Base-by-base conservation (phyloP, 2,113 vertebrate genomes). In the Capricornis sumatraensis region DNA sequence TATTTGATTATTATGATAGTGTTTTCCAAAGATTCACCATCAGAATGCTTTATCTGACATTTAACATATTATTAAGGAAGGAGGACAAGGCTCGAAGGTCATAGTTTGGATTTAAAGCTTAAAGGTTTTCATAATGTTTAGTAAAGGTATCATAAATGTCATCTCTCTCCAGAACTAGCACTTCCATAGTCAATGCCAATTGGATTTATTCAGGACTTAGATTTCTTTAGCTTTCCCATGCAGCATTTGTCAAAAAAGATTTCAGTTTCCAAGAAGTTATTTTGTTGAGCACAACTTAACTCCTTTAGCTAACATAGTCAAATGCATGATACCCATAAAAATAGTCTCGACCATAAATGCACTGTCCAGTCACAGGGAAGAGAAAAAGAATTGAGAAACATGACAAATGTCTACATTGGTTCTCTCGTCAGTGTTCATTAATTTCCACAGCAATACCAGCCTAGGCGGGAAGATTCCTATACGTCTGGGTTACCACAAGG, bases 21-120 rank as follows among this genome's bases (percentile, higher is more conserved):
- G 12, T 96, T 92, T 98, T 76, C 87, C 21, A 85, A 95, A 96
- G 89, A 82, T 76, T 96, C 33, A 52, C 71, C 50, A 84, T 92
- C 43, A 95, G 84, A 93, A 92, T 95, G 93, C 97, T 76, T 95
- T 91, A 71, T 71, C 79, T 96, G 96, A 96, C 74, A 96, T 97
- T 97, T 97, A 96, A 94, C 84, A 78, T 90, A 96, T 84, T 96
- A 97, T 93, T 96, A 96, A 95, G 53, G 64, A 97, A 95, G 40
- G 40, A 89, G 62, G 87, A 95, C 81, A 96, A 85, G 60, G 87
- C 53, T 97, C 12, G 5, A 95, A 97, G 94, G 93, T 97, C 89
- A 92, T 21, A 88, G 76, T 96, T 97, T 96, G 52, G 83, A 92
- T 87, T 57, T 94, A 52, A 97, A 92, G 89, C 96, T 87, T 98